phyloP scores from a whole-genome alignment of 2,888 invertebrate genomes.

The Aphodius sticticus region DNA sequence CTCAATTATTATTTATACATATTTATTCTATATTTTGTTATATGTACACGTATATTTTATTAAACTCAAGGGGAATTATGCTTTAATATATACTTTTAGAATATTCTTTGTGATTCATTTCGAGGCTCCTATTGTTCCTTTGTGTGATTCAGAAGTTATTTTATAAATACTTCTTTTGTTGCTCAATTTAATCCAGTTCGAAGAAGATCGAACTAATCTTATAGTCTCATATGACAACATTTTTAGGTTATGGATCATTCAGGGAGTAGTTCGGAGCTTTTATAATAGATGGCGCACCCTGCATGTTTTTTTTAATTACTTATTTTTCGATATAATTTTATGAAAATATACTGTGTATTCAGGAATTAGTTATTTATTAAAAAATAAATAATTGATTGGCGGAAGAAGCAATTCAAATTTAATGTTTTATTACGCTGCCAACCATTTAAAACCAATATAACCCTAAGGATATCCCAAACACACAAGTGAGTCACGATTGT shows the following conservation, averaged over 20 bases:
- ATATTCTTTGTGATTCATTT: background rate
- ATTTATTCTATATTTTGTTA: constrained; percentile 8
- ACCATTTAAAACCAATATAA: background rate
- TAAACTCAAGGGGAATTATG: background rate
- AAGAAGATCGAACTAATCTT: background rate
- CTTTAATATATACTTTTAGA: background rate
- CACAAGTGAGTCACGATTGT: background rate
- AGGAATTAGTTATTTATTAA: no score
- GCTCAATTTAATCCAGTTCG: background rate
- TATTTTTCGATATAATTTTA: no score
- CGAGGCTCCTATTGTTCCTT: background rate
- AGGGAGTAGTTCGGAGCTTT: no score
- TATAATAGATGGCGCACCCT: no score
- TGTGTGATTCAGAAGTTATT: background rate
- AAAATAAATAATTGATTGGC: no score
- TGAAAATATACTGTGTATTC: no score
- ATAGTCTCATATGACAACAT: no score
- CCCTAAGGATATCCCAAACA: background rate
- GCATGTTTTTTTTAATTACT: no score
- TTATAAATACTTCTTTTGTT: background rate
- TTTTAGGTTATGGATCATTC: no score
- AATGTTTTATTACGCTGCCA: background rate
- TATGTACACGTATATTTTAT: constrained; percentile 6
- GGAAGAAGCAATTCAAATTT: background rate
- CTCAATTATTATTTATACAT: constrained; percentile 17